Conservation (phyloP, 2,888 invertebrate genomes). For the Ornithoptera priamus region DNA sequence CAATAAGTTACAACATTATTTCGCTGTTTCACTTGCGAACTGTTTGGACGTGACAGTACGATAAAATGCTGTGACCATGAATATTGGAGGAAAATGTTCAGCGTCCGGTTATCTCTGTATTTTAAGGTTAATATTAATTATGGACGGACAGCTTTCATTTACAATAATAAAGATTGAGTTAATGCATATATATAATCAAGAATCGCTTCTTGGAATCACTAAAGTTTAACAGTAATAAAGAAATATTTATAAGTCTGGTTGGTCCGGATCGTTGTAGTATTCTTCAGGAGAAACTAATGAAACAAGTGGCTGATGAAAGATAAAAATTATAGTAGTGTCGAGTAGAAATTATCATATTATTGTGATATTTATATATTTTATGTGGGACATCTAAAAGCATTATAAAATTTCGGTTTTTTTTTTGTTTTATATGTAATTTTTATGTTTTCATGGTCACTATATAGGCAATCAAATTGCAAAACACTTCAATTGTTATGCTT, state of each 20-base stretch:
- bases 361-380: no score
- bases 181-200: neutral
- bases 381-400: neutral
- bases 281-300: no score
- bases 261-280: no score
- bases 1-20: constrained; percentile 21
- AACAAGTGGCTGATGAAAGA: no score
- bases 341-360: no score
- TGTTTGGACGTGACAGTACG: constrained; percentile 11
- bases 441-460: constrained; percentile 8
- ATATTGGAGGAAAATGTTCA: constrained; percentile 8
- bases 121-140: neutral
- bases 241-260: no score
- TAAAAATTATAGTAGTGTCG: no score
- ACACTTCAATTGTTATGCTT: constrained; percentile 14
- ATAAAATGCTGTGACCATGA: constrained; percentile 15
- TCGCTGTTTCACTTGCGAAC: constrained; percentile 24
- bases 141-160: neutral
- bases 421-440: neutral
- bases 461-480: constrained; percentile 16
- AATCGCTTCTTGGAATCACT: no score
- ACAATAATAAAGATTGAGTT: neutral
- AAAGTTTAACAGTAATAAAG: no score
- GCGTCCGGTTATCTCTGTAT: neutral
- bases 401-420: neutral